Evolutionary conservation across 2,113 vertebrate species (phyloP), one percentile per base, ranked within the genome.

Genomic region (Casuarius casuarius): DNA sequence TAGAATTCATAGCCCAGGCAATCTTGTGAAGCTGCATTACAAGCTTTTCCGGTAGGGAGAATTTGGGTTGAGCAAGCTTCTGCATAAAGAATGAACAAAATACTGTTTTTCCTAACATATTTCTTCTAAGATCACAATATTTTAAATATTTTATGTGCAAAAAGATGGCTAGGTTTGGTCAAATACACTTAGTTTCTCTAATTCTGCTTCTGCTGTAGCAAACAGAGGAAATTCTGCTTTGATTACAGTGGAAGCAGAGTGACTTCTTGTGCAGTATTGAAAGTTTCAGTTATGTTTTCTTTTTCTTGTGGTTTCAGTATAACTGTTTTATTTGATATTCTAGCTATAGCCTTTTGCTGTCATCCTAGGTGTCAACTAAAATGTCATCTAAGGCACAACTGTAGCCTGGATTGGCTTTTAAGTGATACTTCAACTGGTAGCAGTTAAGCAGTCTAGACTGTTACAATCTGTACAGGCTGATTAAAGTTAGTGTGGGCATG

Each of bases 1-100:
- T 83, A 1, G 0, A 81, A 29, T 44, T 90, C 29, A 3, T 44
- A 68, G 38, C n/a, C 11, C 1, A 0, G 49, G 73, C 25, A 31
- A 49, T 74, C 16, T 3, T 13, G 63, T 35, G 20, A 75, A 59
- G 19, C 15, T 63, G 10, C 25, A 33, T 81, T 77, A 42, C 10
- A n/a, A 54, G 42, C 10, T 70, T 81, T 91, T 74, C 29, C 5
- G 14, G 35, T 16, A 78, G 15, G 35, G 28, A 71, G 17, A 42
- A 48, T 87, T 59, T 82, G 12, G 2, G 12, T 85, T 91, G 48
- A 77, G 12, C 25, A 73, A 25, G 5, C 8, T 23, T 44, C 28
- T 84, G 1, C 11, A 12, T 42, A 25, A n/a, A 72, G 23, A 67
- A 35, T 22, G 22, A 12, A n/a, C 7, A 54, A 38, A 38, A 38